Conservation (phyloP, 1,140 invertebrate species). For the Manduca sexta region DNA sequence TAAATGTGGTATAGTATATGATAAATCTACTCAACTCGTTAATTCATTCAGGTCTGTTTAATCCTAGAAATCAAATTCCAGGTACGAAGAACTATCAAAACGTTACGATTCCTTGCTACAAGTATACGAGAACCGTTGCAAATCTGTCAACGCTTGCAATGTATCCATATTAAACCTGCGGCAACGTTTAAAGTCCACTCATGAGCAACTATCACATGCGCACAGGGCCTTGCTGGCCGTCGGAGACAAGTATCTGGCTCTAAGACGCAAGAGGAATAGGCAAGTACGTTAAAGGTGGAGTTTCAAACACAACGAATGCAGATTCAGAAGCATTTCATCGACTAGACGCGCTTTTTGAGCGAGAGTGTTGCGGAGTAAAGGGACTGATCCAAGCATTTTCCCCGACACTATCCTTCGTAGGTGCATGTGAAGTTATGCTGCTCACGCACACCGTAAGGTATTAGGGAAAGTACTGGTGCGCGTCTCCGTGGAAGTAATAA, state of each 20-base stretch:
- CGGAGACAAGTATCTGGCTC: conserved; percentile 43
- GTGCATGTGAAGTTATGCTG: no score
- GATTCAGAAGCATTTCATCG: neutral
- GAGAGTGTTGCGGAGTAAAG: no score
- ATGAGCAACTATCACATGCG: conserved; percentile 28
- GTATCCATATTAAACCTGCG: conserved; percentile 19
- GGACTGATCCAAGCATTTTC: no score
- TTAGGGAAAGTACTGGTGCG: no score
- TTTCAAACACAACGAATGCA: neutral
- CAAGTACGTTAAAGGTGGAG: conserved; percentile 24
- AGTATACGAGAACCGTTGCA: conserved; percentile 40
- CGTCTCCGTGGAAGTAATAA: no score
- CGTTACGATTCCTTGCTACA: conserved; percentile 38
- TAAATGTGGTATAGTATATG: no score
- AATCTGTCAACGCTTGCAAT: conserved; percentile 18
- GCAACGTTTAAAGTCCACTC: conserved; percentile 13
- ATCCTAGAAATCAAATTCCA: conserved; percentile 5
- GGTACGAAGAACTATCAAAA: conserved; percentile 55
- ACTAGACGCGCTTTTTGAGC: no score
- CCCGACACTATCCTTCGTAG: no score
- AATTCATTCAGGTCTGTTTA: no score
- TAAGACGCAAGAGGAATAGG: conserved; percentile 29
- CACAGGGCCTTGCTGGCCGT: conserved; percentile 37
- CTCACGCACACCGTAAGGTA: no score
- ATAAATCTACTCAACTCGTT: no score